These are phyloP conservation scores for Armadillidium nasatum DNA, from an alignment of 1,140 invertebrate genomes.

Conservation along the genomic window DNA sequence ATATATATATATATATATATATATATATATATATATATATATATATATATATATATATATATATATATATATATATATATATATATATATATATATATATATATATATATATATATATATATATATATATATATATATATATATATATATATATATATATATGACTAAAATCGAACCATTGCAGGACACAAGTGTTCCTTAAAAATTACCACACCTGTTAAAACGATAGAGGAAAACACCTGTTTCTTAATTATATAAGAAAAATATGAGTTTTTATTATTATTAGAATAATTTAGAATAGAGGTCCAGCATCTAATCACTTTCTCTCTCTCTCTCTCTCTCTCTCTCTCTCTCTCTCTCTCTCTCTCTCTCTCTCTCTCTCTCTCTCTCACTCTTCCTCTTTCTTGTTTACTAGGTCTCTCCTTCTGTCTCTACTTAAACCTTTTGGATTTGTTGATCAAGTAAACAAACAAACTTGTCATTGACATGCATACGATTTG, in stretches of 20 bases:
- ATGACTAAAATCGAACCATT: neutral
- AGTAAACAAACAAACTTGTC: too few relatives aligned
- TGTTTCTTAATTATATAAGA: neutral
- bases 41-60: neutral
- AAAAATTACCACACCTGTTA: neutral
- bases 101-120: constrained; percentile 1
- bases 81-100: neutral
- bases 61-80: neutral
- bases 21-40: neutral
- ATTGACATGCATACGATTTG: too few relatives aligned
- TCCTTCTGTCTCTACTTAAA: too few relatives aligned
- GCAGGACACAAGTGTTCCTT: neutral
- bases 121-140: constrained; percentile 21
- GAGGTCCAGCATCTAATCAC: neutral
- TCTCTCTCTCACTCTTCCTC: too few relatives aligned
- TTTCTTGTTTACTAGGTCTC: too few relatives aligned
- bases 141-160: constrained; percentile 14
- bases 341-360: too few relatives aligned
- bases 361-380: too few relatives aligned
- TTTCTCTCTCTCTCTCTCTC: too few relatives aligned
- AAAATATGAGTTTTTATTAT: neutral
- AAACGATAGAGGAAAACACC: neutral
- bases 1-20: too few relatives aligned
- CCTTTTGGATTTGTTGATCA: too few relatives aligned
- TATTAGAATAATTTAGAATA: neutral